Percentiles rank a stretch among this genome's conserved stretches.
Conservation (phyloP, 2,113 vertebrate genomes). For the Pachypanchax playfairii region DNA sequence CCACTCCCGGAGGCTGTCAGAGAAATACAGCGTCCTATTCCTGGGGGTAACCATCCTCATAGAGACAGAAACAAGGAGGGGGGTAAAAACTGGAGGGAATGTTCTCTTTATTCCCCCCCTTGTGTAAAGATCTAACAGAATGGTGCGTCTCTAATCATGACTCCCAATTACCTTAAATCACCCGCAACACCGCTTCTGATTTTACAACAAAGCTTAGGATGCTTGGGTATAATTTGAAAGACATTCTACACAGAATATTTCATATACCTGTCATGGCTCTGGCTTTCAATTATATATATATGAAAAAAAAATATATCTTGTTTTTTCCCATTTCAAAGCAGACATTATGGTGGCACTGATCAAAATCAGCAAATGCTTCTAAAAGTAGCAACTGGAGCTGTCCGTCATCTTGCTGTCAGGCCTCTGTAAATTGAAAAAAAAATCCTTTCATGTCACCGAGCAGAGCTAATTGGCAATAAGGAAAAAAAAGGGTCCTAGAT, state of each 20-base stretch:
- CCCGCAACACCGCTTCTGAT: slow-evolving; percentile 48
- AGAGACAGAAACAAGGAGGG: slow-evolving; percentile 29
- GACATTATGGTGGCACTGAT: slow-evolving; percentile 49
- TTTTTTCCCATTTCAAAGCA: slow-evolving; percentile 52
- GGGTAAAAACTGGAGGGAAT: slow-evolving; percentile 26
- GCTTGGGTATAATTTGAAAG: slow-evolving; percentile 24
- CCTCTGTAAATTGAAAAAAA: slow-evolving; percentile 63
- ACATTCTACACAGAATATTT: slow-evolving; percentile 26
- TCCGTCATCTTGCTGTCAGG: slow-evolving; percentile 55
- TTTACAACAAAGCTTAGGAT: slow-evolving; percentile 35
- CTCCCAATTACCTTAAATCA: slow-evolving; percentile 62
- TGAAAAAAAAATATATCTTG: not conserved
- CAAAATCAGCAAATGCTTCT: slow-evolving; percentile 65
- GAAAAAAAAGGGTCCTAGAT: slow-evolving; percentile 56
- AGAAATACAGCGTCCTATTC: slow-evolving; percentile 62
- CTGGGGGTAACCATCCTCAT: slow-evolving; percentile 56
- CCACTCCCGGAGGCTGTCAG: slow-evolving; percentile 61
- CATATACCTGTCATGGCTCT: slow-evolving; percentile 36
- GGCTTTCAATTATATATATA: slow-evolving; percentile 17
- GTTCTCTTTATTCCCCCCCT: slow-evolving; percentile 2
- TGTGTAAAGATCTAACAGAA: slow-evolving; percentile 62
- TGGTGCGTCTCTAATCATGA: slow-evolving; percentile 61
- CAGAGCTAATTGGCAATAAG: slow-evolving; percentile 65
- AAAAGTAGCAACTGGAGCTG: slow-evolving; percentile 64
- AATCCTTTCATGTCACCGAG: slow-evolving; percentile 62